Base-by-base conservation (phyloP, 2,888 invertebrate species). In the Bombylius discolor region DNA sequence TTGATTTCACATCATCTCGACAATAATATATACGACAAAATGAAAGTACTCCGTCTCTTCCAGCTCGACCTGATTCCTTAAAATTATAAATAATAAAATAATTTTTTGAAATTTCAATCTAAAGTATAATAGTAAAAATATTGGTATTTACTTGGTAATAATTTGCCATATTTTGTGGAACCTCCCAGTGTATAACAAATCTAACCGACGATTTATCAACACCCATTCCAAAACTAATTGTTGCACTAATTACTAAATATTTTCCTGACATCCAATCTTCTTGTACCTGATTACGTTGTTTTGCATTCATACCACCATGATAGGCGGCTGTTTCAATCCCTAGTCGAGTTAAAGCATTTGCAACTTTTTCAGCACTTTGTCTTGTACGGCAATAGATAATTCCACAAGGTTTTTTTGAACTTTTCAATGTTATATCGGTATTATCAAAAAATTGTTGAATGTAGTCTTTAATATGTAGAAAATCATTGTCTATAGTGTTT, bases 201-300 rank as follows among this genome's bases (percentile, higher is more conserved):
- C 96, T 89, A 13, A 99, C 99, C 56, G 88, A 83, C 4, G 89
- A 83, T 73, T 99, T 99, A 72, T 99, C 98, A 4, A 99, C 94
- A 50, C 99, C 99, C 99, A 99, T 99, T 46, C 99, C 99, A 76
- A 99, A 99, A 67, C 96, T 96, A 57, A 98, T 87, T 0, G 99
- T 99, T 5, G 99, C 98, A 61, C 89, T 89, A 62, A 99, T 96
- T 36, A 97, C 88, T 4, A 90, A 85, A 64, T 85, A 84, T 62
- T 84, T 84, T 1, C 97, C 97, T 44, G 78, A 78, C 76, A 93
- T 92, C 98, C 98, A 99, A 61, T 86, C 83, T 68, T 89, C 87
- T 74, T 99, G 98, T 45, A 87, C 85, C 51, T 81, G 78, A 53
- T 83, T 79, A 54, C 96, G 79, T 53, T 90, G 85, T 1, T 78